Percentiles rank a stretch among this genome's conserved stretches.
Evolutionary conservation across 2,888 invertebrate genomes (phyloP).

Genomic region (Napeogenes inachia): DNA sequence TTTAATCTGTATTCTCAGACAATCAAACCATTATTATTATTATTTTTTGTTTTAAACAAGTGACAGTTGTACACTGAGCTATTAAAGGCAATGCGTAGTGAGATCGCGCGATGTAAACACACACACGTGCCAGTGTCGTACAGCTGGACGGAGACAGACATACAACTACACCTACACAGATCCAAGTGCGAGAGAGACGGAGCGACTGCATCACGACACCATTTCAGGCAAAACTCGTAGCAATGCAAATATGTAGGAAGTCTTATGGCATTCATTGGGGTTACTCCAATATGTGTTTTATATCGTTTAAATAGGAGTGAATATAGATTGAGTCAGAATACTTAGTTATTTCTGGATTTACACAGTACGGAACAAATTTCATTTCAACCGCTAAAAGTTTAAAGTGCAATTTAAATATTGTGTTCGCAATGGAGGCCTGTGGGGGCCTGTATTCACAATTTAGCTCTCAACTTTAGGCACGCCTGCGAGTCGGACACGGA

Average conservation of each 20-base stretch:
- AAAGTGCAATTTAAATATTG: slow-evolving; percentile 65
- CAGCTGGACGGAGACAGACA: slow-evolving; percentile 41
- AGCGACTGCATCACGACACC: slow-evolving; percentile 57
- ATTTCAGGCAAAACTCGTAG: slow-evolving; percentile 60
- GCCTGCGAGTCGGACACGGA: slow-evolving; percentile 13
- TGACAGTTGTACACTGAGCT: slow-evolving; percentile 11
- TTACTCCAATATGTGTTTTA: slow-evolving; percentile 27
- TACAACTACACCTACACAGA: slow-evolving; percentile 21
- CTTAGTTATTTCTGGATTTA: slow-evolving; percentile 58
- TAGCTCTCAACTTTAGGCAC: slow-evolving; percentile 29
- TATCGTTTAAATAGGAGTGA: slow-evolving; percentile 10
- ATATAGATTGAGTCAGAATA: slow-evolving; percentile 19
- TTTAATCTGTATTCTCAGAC: no score
- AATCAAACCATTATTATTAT: no score
- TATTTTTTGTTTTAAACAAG: slow-evolving; percentile 5
- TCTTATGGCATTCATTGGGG: slow-evolving; percentile 27
- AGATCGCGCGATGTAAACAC: slow-evolving; percentile 28
- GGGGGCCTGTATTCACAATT: slow-evolving; percentile 34
- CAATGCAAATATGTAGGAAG: slow-evolving; percentile 32
- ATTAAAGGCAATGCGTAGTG: slow-evolving; percentile 17
- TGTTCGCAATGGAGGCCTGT: slow-evolving; percentile 39
- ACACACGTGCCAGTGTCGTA: slow-evolving; percentile 10
- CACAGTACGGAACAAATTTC: slow-evolving; percentile 65
- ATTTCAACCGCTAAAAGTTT: slow-evolving; percentile 64
- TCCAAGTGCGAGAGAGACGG: slow-evolving; percentile 40